Base-by-base conservation (phyloP, 2,888 invertebrate genomes). In the Galeruca laticollis region DNA sequence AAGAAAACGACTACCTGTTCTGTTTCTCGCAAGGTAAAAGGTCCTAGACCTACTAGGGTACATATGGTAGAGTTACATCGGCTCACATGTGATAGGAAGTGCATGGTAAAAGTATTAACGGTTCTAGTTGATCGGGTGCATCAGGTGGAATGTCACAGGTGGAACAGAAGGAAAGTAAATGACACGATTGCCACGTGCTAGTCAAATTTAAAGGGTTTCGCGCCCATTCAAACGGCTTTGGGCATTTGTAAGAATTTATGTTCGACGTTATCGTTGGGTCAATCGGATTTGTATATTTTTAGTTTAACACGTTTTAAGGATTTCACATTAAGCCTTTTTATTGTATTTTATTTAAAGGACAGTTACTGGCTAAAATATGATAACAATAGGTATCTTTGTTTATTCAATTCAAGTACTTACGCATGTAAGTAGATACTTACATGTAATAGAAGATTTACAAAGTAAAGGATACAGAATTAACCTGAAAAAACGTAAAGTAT, bases 141-240 rank as follows among this genome's bases (percentile, higher is more conserved):
- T 82, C 81, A 82, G 81, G 81, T 82, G 81, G 78, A 78, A 77
- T 76, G 79, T 78, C 78, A 81, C 82, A 82, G 82, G 82, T 82
- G 82, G 77, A 80, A 76, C 78, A 74, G 77, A 79, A 79, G 74
- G 79, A 61, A 52, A 56, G 59, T 69, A 40, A 62, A 69, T 54
- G 61, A 71, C 51, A 80, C 81, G 80, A 79, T 80, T 78, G 81
- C 78, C 78, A 73, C 70, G 72, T 73, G 73, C 75, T 72, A 49
- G 63, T 49, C 8, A 47, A 31, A 60, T 64, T 69, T 72, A 74
- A 72, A 71, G 72, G 73, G 60, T 73, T 75, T 72, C 72, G 70
- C 75, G 73, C 72, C 57, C 37, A 15, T 73, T 69, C 68, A 62
- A 64, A 59, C 60, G 47, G 18, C 18, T 49, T 51, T 20, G 35